phyloP scores from a whole-genome alignment of 2,888 invertebrate species.

The Andrena haemorrhoa region DNA sequence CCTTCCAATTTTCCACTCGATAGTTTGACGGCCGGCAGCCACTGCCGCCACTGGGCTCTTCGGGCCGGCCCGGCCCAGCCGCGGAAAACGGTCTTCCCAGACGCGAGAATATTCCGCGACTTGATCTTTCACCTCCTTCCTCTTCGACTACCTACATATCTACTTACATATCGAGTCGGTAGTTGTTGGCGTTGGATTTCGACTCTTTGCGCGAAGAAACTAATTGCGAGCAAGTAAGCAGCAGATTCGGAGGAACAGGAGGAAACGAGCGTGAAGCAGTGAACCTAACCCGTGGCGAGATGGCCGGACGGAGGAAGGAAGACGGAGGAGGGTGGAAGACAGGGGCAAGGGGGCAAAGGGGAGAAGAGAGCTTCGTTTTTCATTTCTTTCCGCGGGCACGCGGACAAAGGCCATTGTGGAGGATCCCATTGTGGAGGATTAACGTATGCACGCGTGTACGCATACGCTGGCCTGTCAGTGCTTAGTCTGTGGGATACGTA shows the following conservation, averaged over 20 bases:
- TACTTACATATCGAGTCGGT: too few relatives aligned
- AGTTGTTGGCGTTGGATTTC: too few relatives aligned
- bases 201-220: background rate
- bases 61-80: too few relatives aligned
- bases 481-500: conserved; percentile 27
- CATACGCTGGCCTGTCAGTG: conserved; percentile 40
- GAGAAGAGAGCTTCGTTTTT: conserved; percentile 74
- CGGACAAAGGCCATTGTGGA: conserved; percentile 82
- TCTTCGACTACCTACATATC: too few relatives aligned
- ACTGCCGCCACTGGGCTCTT: conserved; percentile 44
- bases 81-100: too few relatives aligned
- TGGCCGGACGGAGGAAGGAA: conserved; percentile 10
- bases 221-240: background rate
- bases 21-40: conserved; percentile 36
- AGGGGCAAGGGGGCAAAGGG: background rate
- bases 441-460: conserved; percentile 76
- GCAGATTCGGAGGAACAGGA: background rate
- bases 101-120: too few relatives aligned
- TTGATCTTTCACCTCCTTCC: too few relatives aligned
- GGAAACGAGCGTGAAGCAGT: background rate
- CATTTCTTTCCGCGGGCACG: conserved; percentile 79
- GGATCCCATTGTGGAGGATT: conserved; percentile 80
- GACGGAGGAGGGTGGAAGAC: background rate
- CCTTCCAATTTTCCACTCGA: conserved; percentile 64
- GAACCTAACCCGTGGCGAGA: background rate